Percentiles rank a stretch among this genome's conserved stretches.
phyloP scores from a whole-genome alignment of 2,797 vertebrate genomes.

The Labeo calbasu region DNA sequence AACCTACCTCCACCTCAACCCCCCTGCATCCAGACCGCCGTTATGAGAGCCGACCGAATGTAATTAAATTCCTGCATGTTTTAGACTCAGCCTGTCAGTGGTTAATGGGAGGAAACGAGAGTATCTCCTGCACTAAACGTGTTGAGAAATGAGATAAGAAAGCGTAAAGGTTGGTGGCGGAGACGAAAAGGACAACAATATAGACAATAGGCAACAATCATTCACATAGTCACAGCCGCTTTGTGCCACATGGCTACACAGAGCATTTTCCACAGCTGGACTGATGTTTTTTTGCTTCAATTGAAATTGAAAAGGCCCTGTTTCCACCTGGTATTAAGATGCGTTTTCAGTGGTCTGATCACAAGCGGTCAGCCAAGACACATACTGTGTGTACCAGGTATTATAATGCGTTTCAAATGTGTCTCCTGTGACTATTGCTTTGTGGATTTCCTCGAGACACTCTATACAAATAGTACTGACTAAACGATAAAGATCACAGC shows the following conservation, averaged over 20 bases:
- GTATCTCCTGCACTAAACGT: constrained; percentile 66
- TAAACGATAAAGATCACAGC: neutral
- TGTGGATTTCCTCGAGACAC: neutral
- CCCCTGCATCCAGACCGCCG: constrained; percentile 10
- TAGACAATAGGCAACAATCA: constrained; percentile 43
- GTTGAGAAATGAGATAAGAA: constrained; percentile 73
- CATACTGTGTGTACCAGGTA: neutral
- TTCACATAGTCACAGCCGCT: constrained; percentile 25
- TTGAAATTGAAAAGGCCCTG: constrained; percentile 1
- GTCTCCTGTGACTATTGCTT: neutral
- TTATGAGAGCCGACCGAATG: constrained; percentile 60
- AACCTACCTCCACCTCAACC: constrained; percentile 31
- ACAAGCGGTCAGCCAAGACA: neutral
- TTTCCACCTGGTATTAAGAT: constrained; percentile 11
- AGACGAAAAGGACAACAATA: constrained; percentile 25
- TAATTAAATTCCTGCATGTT: constrained; percentile 81
- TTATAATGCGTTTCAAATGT: neutral
- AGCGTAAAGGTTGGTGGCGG: constrained; percentile 65
- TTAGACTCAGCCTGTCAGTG: constrained; percentile 67
- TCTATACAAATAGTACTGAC: neutral
- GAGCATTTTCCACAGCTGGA: neutral
- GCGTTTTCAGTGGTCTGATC: neutral
- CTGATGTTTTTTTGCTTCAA: neutral
- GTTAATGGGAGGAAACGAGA: constrained; percentile 71
- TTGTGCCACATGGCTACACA: constrained; percentile 33